These are phyloP conservation scores for Phalanger gymnotis DNA, from an alignment of 2,797 vertebrate species.

Conservation along the genomic window DNA sequence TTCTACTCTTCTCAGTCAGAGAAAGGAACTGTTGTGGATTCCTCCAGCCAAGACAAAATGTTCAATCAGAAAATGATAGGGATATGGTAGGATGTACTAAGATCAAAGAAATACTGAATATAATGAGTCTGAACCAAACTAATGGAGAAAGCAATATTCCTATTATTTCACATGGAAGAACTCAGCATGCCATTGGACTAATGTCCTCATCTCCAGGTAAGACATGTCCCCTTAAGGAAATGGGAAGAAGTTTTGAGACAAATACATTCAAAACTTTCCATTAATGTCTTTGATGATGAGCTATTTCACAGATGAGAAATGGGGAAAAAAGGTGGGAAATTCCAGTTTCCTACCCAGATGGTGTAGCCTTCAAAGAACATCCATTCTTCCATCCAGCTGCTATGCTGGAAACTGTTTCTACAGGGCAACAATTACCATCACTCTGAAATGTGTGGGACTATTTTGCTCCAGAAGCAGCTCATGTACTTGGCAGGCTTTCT, in stretches of 20 bases:
- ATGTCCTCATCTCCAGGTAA: neutral
- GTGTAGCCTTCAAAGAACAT: neutral
- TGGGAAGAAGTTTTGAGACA: neutral
- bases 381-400: neutral
- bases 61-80: neutral
- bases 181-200: neutral
- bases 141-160: neutral
- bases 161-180: neutral
- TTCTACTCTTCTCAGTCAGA: neutral
- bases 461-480: neutral
- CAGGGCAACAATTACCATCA: neutral
- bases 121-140: neutral
- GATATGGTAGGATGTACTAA: neutral
- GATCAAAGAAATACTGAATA: neutral
- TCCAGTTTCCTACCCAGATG: neutral
- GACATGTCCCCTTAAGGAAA: neutral
- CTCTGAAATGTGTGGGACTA: neutral
- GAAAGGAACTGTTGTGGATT: constrained; percentile 19
- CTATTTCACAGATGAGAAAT: neutral
- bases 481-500: constrained; percentile 39
- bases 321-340: neutral
- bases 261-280: neutral
- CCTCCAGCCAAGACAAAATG: neutral
- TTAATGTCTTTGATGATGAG: neutral
- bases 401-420: neutral